Percentiles rank a stretch among this genome's conserved stretches.
Evolutionary conservation across 2,888 invertebrate genomes (phyloP).

Genomic region (Protonemura montana): DNA sequence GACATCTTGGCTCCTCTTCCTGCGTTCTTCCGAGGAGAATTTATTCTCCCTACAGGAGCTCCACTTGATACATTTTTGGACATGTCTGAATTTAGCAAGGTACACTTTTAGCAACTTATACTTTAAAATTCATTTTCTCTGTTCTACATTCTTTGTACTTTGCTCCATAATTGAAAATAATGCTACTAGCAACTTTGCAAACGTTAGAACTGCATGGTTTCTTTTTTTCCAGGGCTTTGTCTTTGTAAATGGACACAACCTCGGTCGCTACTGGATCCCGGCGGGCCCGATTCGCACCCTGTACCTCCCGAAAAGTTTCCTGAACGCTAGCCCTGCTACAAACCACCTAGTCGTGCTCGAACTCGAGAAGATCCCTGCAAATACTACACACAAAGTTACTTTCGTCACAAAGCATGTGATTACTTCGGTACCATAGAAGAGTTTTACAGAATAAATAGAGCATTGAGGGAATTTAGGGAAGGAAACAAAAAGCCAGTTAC

Average conservation of each 20-base stretch:
- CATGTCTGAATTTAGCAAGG: slow-evolving; percentile 54
- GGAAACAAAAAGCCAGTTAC: too few relatives aligned
- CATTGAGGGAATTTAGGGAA: too few relatives aligned
- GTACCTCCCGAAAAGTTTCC: slow-evolving; percentile 52
- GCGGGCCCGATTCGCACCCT: slow-evolving; percentile 54
- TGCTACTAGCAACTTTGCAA: too few relatives aligned
- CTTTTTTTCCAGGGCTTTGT: slow-evolving; percentile 52
- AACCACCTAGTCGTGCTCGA: slow-evolving; percentile 53
- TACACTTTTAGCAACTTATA: slow-evolving; percentile 41
- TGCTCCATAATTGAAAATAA: too few relatives aligned
- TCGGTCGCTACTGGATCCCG: slow-evolving; percentile 54
- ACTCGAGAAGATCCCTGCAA: slow-evolving; percentile 38
- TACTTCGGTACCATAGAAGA: background rate
- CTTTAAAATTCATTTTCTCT: too few relatives aligned
- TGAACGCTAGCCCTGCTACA: slow-evolving; percentile 50
- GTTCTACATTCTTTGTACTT: too few relatives aligned
- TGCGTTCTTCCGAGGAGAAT: slow-evolving; percentile 44
- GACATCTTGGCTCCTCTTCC: slow-evolving; percentile 8
- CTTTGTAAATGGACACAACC: slow-evolving; percentile 53
- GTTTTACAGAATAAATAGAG: background rate
- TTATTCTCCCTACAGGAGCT: slow-evolving; percentile 41
- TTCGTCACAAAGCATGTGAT: background rate
- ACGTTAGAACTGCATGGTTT: background rate
- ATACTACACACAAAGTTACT: background rate
- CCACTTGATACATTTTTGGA: slow-evolving; percentile 53